A percentile compares a stretch with the other conserved stretches of the same genome.
Conservation (phyloP, 2,797 vertebrate species). For the Mionectes olivaceus region DNA sequence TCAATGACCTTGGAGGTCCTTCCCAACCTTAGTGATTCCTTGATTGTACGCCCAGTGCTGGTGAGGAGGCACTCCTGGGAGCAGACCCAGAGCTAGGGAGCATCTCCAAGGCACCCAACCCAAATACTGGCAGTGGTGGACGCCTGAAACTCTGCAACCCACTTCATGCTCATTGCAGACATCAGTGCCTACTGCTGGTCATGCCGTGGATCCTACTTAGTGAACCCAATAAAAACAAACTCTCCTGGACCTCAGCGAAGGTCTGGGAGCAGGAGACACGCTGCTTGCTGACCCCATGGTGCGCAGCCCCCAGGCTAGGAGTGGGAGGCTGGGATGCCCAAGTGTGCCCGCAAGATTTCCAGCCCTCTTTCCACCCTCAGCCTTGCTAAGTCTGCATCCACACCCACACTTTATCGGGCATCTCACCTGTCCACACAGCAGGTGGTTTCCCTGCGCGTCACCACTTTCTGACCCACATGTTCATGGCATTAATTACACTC, state of each 20-base stretch:
- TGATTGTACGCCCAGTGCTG: neutral
- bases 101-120: neutral
- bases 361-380: neutral
- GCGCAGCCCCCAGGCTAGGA: neutral
- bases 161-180: neutral
- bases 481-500: neutral
- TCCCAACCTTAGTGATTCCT: neutral
- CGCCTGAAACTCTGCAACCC: neutral
- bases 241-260: neutral
- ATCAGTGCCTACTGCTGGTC: neutral
- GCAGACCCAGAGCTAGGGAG: neutral
- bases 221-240: neutral
- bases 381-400: neutral
- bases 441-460: neutral
- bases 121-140: neutral
- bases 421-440: neutral
- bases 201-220: neutral
- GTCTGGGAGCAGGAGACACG: neutral
- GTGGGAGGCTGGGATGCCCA: rapidly evolving
- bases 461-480: neutral
- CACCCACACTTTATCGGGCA: neutral
- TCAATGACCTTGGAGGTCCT: neutral
- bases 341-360: neutral
- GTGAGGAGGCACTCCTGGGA: neutral
- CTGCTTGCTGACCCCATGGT: rapidly evolving